A percentile compares a stretch with the other conserved stretches of the same genome.
Conservation (phyloP, 2,888 invertebrate species). For the Lamproptera curius region DNA sequence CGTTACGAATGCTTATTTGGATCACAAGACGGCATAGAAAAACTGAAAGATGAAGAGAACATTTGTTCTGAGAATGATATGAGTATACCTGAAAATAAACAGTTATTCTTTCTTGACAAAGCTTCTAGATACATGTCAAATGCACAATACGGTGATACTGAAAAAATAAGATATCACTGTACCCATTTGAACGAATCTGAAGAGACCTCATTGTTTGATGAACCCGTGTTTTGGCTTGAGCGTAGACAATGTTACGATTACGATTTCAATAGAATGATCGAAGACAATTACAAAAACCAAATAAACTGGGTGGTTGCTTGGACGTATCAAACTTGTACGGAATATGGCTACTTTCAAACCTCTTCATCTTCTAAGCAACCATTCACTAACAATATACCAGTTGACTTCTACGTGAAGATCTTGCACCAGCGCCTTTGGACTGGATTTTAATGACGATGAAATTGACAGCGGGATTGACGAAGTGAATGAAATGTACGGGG, state of each 20-base stretch:
- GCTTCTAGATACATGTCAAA: constrained; percentile 41
- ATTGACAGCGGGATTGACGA: constrained; percentile 52
- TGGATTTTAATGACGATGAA: constrained; percentile 45
- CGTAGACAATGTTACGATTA: constrained; percentile 43
- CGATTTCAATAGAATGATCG: constrained; percentile 49
- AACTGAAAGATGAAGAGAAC: constrained; percentile 51
- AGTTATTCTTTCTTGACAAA: constrained; percentile 55
- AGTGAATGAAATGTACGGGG: constrained; percentile 72
- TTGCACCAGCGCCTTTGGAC: constrained; percentile 62
- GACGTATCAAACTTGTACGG: constrained; percentile 87
- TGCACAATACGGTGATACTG: constrained; percentile 52
- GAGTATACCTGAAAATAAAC: constrained; percentile 45
- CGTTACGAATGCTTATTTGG: constrained; percentile 46
- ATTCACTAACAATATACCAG: constrained; percentile 70
- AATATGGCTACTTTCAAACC: constrained; percentile 86
- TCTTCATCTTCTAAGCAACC: constrained; percentile 76
- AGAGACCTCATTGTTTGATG: constrained; percentile 26
- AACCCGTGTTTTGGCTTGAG: constrained; percentile 35
- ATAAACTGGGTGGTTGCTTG: constrained; percentile 60
- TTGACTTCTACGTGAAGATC: constrained; percentile 58
- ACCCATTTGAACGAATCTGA: constrained; percentile 30
- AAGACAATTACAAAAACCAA: constrained; percentile 32
- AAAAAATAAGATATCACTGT: constrained; percentile 45
- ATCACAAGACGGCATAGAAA: constrained; percentile 42
- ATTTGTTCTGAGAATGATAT: constrained; percentile 55